Evolutionary conservation across 1,140 invertebrate genomes (phyloP).

Genomic region (Chelonus insularis): DNA sequence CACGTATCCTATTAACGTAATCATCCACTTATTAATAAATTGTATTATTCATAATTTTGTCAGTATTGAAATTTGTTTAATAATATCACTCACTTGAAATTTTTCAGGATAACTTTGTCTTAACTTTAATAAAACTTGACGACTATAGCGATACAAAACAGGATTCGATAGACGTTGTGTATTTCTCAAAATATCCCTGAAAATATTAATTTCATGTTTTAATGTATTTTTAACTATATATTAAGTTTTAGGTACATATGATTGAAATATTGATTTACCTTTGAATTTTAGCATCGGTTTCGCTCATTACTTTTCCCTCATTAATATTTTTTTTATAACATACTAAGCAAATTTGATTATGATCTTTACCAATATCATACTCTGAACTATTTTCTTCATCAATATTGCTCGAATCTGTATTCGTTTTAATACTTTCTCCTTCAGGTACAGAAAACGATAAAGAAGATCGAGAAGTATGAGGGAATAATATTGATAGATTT

Average conservation of each 20-base stretch:
- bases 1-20: slow-evolving; percentile 82
- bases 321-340: slow-evolving; percentile 42
- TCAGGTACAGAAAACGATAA: slow-evolving; percentile 39
- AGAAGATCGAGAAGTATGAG: slow-evolving; percentile 53
- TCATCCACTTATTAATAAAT: slow-evolving; percentile 8
- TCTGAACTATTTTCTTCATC: slow-evolving; percentile 51
- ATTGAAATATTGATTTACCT: slow-evolving; percentile 37
- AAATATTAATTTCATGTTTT: too few species aligned
- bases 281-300: slow-evolving; percentile 44
- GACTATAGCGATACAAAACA: slow-evolving; percentile 68
- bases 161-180: slow-evolving; percentile 72
- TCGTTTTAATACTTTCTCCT: slow-evolving; percentile 34
- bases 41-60: too few species aligned
- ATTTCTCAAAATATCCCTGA: slow-evolving; percentile 66
- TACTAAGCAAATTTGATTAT: slow-evolving; percentile 48
- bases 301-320: slow-evolving; percentile 30
- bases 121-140: slow-evolving; percentile 71
- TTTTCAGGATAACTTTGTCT: slow-evolving; percentile 82
- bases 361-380: slow-evolving; percentile 42
- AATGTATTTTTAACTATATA: background rate
- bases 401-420: slow-evolving; percentile 41
- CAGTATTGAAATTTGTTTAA: background rate
- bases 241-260: background rate
- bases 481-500: slow-evolving; percentile 71
- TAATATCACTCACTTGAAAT: slow-evolving; percentile 47